Base-by-base conservation (phyloP, 2,888 invertebrate species). In the Augiades crinisus region DNA sequence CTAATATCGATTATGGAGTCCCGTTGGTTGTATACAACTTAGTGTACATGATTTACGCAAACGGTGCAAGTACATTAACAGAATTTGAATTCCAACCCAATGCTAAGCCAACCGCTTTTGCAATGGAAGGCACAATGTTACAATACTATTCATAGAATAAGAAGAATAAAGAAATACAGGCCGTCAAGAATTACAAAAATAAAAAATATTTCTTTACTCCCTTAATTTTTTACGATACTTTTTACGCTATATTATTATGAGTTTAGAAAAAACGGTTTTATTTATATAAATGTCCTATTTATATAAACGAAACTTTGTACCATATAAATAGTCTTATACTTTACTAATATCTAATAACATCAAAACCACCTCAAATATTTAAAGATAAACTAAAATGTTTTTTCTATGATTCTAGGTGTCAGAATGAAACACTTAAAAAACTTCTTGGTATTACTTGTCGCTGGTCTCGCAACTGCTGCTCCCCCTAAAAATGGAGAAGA, bases 141-240 rank as follows among this genome's bases (percentile, higher is more conserved):
- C 74, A 81, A 19, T 85, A 76, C 54, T 79, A 66, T 12, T 82
- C 64, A 4, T 68, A 75, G 34, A 62, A 84, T 7, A 83, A 84
- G 53, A 78, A 73, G 3, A 77, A 86, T 19, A 86, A 86, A 43
- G 71, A n/a, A 79, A 55, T 83, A 75, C 60, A 79, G 84, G n/a
- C n/a, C n/a, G n/a, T n/a, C n/a, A n/a, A n/a, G n/a, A n/a, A n/a
- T n/a, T n/a, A n/a, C n/a, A n/a, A n/a, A n/a, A n/a, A n/a, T n/a
- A n/a, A n/a, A n/a, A n/a, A n/a, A n/a, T n/a, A n/a, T n/a, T n/a
- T n/a, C n/a, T 27, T 27, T 27, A n/a, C 10, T 27, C 4, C 27
- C 27, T 4, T 10, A 3, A 3, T 27, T 27, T 27, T 2, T 27
- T n/a, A 27, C 2, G n/a, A n/a, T n/a, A n/a, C n/a, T n/a, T n/a